Percentiles rank a stretch among this genome's conserved stretches.
Evolutionary conservation across 2,113 vertebrate species (phyloP).

Genomic region (Fulmarus glacialis): DNA sequence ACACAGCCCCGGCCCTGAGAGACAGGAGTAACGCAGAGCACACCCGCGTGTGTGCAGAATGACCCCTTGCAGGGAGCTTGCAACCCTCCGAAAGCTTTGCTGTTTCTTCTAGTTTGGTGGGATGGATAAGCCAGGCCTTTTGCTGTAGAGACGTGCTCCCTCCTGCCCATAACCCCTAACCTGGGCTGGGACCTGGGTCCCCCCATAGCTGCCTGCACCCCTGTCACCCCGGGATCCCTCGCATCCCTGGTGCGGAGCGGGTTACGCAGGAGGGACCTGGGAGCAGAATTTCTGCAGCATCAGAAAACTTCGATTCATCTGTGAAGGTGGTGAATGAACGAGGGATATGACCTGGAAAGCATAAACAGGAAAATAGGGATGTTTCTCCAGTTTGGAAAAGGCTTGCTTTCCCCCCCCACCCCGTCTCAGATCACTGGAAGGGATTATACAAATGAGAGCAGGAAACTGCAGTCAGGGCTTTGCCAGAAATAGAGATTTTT

Average conservation of each 20-base stretch:
- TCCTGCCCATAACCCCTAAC: neutral
- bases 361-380: constrained; percentile 34
- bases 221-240: neutral
- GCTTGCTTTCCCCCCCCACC: neutral
- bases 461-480: constrained; percentile 54
- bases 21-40: neutral
- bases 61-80: neutral
- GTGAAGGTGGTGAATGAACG: neutral
- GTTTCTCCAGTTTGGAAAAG: constrained; percentile 23
- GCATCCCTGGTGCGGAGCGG: constrained; percentile 21
- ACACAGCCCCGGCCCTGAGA: neutral
- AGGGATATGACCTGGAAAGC: constrained; percentile 28
- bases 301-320: constrained; percentile 36
- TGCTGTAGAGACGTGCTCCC: neutral
- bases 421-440: constrained; percentile 23
- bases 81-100: neutral
- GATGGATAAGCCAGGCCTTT: neutral
- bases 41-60: neutral
- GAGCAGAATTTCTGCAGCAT: neutral
- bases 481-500: constrained; percentile 58
- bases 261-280: constrained; percentile 27
- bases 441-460: constrained; percentile 57
- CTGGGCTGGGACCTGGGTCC: neutral
- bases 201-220: constrained; percentile 14
- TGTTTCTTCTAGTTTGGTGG: neutral